A percentile compares a stretch with the other conserved stretches of the same genome.
phyloP scores from a whole-genome alignment of 1,140 invertebrate genomes.

The Panagrolaimus sp. region DNA sequence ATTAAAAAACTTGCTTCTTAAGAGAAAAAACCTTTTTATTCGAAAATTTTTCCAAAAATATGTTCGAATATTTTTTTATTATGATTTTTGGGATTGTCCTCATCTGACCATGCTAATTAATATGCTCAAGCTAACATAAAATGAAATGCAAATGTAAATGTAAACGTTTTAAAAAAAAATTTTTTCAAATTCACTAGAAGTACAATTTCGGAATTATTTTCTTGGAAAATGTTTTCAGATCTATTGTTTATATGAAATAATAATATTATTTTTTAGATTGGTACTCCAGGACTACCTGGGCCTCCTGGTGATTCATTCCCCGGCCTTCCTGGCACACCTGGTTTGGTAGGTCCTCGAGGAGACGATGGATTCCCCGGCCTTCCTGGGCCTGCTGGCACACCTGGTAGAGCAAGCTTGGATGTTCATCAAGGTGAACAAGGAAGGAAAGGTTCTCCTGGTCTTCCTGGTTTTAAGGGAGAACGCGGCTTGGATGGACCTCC shows the following conservation, averaged over 20 bases:
- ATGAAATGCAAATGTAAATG: no score
- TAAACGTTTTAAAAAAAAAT: no score
- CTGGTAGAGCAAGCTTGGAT: constrained; percentile 9
- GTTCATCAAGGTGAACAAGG: constrained; percentile 9
- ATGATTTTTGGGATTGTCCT: no score
- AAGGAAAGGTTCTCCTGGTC: constrained; percentile 23
- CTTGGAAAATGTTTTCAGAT: neutral
- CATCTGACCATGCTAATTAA: no score
- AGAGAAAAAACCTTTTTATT: no score
- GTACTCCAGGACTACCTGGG: constrained; percentile 1
- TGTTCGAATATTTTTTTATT: no score
- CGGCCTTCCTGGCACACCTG: constrained; percentile 22
- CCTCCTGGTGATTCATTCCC: constrained; percentile 4
- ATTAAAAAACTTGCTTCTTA: no score
- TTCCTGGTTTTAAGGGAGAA: constrained; percentile 16
- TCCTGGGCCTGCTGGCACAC: constrained; percentile 8
- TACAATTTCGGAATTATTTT: no score
- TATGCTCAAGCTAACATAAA: no score
- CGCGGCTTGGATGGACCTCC: constrained; percentile 1
- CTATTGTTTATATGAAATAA: no score
- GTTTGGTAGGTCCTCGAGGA: constrained; percentile 17
- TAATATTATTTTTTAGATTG: neutral
- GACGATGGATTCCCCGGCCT: constrained; percentile 31
- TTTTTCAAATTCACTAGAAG: no score
- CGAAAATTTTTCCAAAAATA: no score